A percentile compares a stretch with the other conserved stretches of the same genome.
Conservation (phyloP, 2,113 vertebrate species). For the Balaeniceps rex region DNA sequence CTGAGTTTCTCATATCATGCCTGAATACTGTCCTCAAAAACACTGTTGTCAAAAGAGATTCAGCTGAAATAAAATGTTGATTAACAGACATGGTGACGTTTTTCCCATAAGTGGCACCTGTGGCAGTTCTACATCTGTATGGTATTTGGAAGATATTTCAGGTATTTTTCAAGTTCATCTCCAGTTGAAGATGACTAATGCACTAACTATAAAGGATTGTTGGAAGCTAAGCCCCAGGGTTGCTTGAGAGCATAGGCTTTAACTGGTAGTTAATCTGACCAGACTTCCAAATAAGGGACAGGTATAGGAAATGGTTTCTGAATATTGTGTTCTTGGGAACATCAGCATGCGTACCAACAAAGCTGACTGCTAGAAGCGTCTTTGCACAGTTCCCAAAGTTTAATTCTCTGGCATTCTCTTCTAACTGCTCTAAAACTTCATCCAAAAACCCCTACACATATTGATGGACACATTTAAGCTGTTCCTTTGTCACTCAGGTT, state of each 20-base stretch:
- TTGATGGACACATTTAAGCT: neutral
- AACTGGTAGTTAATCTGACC: conserved; percentile 4
- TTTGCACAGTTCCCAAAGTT: neutral
- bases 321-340: neutral
- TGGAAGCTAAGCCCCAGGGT: neutral
- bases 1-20: neutral
- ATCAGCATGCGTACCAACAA: neutral
- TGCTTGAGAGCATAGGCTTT: conserved; percentile 3
- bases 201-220: conserved; percentile 5
- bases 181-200: conserved; percentile 6
- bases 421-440: neutral
- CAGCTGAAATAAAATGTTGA: neutral
- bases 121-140: neutral
- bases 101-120: neutral
- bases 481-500: neutral
- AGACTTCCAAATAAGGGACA: neutral
- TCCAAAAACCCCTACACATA: neutral
- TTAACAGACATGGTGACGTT: conserved; percentile 2
- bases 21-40: neutral
- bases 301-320: neutral
- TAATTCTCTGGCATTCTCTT: neutral
- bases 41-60: neutral
- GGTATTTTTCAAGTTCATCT: conserved; percentile 20
- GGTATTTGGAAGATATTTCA: neutral
- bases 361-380: neutral